Base-by-base conservation (phyloP, 2,888 invertebrate species). In the Nowickia ferox region DNA sequence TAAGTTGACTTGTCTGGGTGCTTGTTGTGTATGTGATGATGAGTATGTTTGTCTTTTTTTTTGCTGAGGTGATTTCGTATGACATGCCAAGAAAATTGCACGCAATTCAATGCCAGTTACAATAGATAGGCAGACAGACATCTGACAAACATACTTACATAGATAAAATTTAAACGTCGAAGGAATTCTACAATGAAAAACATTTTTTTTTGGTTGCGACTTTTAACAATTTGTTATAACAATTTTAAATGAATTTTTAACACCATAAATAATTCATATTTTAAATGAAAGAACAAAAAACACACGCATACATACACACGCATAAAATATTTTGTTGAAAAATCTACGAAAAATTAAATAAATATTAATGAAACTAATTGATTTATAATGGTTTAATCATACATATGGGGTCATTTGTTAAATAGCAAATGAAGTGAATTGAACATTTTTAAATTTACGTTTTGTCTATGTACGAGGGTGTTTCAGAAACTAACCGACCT, bases 351-450 rank as follows among this genome's bases (percentile, higher is more conserved):
- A 15, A 48, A 51, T 53, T 80, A 68, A 17, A 81, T 72, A 81
- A 81, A 81, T 84, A 84, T 84, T 84, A 76, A 84, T 84, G 72
- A 81, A 84, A 74, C 72, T 81, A 84, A 84, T 84, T 84, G 84
- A 81, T 81, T 84, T 84, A 81, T 84, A 84, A 84, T 80, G 65
- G 53, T 53, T 74, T 55, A 57, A 76, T 82, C 71, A 65, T 71
- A 76, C 55, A 76, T 76, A 17, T 53, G 75, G 75, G 61, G 53
- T 63, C 55, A 75, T 6, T 46, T 61, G 53, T 38, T 71, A 46
- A 38, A 15, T n/a, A 61, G 38, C 38, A 59, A 59, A 2, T 66
- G 9, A n/a, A 68, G 40, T 44, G 40, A 72, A 42, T 48, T 22
- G 11, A 59, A 38, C 2, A 38, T 51, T 17, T 38, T 38, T 4